Evolutionary conservation across 2,113 vertebrate species (phyloP), one percentile per base, ranked within the genome.

Genomic region (Prionailurus viverrinus): DNA sequence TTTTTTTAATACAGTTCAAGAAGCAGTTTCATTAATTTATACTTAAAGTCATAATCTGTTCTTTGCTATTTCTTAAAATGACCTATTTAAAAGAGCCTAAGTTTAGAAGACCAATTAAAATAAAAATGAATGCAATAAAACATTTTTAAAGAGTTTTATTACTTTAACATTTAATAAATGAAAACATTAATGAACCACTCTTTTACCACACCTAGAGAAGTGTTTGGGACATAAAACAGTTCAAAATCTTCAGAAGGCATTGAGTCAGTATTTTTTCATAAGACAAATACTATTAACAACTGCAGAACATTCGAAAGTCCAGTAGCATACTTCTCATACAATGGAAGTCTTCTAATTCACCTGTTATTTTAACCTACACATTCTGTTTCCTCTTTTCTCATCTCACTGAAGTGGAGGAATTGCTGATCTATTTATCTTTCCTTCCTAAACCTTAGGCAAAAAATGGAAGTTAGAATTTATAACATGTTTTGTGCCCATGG

Each of bases 101-200:
- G 58, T 78, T 89, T 86, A 82, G 61, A 80, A 66, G 23, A 53
- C 3, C 61, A 89, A 53, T 91, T 96, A 87, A 68, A 89, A 58
- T 94, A 71, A 89, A 94, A 96, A 6, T 83, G 88, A 82, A 68
- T 73, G 3, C 45, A 86, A 1, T 80, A 89, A 89, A 36, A 73
- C 19, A 92, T 78, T 97, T 96, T 61, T 82, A 21, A 82, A 84
- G 12, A 80, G n/a, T 95, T 76, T 18, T 93, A 41, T 85, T 86
- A 85, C 48, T 86, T 80, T 31, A 89, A 16, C 23, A 21, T 94
- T 89, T 80, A 66, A 89, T 82, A 82, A 96, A 80, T 79, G 39
- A 66, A 61, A 82, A 89, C 19, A 53, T 71, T 48, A 81, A 73
- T 79, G 33, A 69, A 19, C 82, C 80, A 29, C 23, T 74, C 12